Evolutionary conservation across 2,113 vertebrate species (phyloP).

Genomic region (Corvus moneduloides): DNA sequence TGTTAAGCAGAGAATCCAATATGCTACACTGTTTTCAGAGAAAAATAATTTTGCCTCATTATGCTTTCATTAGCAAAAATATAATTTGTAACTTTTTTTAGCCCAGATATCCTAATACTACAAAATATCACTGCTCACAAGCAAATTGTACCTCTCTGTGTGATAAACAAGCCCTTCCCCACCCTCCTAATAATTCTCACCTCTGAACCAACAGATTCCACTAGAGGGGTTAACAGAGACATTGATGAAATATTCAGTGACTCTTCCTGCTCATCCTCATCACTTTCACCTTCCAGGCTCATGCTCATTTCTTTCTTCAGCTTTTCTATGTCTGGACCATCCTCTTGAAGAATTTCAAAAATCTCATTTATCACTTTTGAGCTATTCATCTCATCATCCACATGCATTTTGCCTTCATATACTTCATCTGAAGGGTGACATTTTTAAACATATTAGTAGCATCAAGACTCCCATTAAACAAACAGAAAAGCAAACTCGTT

Average conservation of each 20-base stretch:
- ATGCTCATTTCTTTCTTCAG: conserved; percentile 60
- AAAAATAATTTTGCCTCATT: not conserved
- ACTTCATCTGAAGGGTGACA: conserved; percentile 58
- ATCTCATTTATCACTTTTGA: conserved; percentile 89
- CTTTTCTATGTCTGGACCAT: conserved; percentile 69
- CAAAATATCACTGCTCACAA: not conserved
- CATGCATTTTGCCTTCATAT: conserved; percentile 72
- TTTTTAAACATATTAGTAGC: not conserved
- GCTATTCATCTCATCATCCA: conserved; percentile 78
- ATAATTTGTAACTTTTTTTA: not conserved
- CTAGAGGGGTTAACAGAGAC: conserved; percentile 91
- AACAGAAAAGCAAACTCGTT: not conserved
- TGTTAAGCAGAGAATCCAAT: not conserved
- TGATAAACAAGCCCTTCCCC: not conserved
- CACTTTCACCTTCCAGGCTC: conserved; percentile 71
- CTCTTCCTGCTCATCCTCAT: conserved; percentile 76
- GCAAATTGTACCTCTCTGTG: not conserved
- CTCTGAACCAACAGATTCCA: conserved; percentile 90
- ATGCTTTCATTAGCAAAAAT: not conserved
- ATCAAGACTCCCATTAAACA: not conserved
- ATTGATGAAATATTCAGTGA: conserved; percentile 95
- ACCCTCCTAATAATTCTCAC: conserved; percentile 42
- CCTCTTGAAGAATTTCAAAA: conserved; percentile 83
- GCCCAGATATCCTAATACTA: not conserved
- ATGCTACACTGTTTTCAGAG: not conserved